Evolutionary conservation across 1,140 invertebrate genomes (phyloP).

Genomic region (Leptopilina clavipes): DNA sequence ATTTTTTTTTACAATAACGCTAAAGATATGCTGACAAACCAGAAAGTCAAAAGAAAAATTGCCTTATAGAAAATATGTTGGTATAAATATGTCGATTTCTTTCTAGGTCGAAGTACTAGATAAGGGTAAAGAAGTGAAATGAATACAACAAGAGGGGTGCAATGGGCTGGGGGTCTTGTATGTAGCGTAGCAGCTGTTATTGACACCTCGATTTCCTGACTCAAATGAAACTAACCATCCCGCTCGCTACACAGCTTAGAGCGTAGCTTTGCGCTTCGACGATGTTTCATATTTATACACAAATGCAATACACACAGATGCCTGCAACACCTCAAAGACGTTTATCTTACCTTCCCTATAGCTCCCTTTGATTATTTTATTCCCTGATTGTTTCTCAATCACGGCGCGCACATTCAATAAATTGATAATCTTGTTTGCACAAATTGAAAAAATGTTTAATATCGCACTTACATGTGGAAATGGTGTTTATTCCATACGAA

Average conservation of each 20-base stretch:
- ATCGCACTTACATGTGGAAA: too few species aligned
- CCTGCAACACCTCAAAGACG: background rate
- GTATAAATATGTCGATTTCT: slow-evolving; percentile 55
- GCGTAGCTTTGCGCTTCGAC: slow-evolving; percentile 63
- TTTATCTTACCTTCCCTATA: background rate
- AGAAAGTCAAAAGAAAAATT: background rate
- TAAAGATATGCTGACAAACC: background rate
- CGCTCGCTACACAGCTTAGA: slow-evolving; percentile 58
- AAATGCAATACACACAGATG: background rate
- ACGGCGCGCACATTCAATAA: too few species aligned
- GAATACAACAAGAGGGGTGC: slow-evolving; percentile 63
- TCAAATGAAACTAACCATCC: slow-evolving; percentile 72
- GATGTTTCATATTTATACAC: slow-evolving; percentile 17
- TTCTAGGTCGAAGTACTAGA: slow-evolving; percentile 54
- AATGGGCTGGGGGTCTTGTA: slow-evolving; percentile 68
- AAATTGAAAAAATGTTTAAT: too few species aligned
- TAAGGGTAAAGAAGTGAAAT: slow-evolving; percentile 70
- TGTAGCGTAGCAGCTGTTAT: slow-evolving; percentile 74
- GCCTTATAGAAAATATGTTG: background rate
- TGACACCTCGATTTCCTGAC: slow-evolving; percentile 74
- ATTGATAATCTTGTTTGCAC: too few species aligned
- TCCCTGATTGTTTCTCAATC: too few species aligned
- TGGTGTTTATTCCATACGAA: too few species aligned
- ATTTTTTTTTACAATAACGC: too few species aligned
- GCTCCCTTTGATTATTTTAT: too few species aligned